phyloP scores from a whole-genome alignment of 2,113 vertebrate species.

The Hyaena hyaena region DNA sequence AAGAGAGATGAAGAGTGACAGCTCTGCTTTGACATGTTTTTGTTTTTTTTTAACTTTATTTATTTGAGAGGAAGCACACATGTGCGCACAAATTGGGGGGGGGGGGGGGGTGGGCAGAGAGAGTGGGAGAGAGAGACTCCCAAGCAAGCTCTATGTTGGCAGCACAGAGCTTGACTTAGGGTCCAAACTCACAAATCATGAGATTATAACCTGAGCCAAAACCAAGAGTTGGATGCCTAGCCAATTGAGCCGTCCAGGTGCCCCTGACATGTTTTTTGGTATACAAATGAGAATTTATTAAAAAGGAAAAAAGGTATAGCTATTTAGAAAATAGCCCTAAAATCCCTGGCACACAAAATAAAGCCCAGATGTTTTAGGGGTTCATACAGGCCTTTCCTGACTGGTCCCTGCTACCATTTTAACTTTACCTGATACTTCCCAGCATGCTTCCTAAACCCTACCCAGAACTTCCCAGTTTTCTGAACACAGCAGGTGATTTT shows the following conservation, averaged over 20 bases:
- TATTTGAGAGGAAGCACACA: too few species aligned
- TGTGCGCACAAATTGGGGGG: too few species aligned
- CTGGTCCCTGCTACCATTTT: not conserved
- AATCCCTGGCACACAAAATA: not conserved
- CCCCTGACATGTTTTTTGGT: not conserved
- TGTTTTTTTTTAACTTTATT: not conserved
- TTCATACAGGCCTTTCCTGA: not conserved
- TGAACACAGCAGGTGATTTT: slow-evolving; percentile 2
- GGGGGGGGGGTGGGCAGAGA: too few species aligned
- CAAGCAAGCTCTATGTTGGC: too few species aligned
- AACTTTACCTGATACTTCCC: not conserved
- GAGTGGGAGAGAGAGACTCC: too few species aligned
- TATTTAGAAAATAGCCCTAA: slow-evolving; percentile 15
- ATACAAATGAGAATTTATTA: slow-evolving; percentile 33
- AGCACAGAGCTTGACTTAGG: too few species aligned
- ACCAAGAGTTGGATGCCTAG: too few species aligned
- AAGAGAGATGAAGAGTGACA: not conserved
- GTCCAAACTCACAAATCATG: too few species aligned
- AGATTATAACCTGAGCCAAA: too few species aligned
- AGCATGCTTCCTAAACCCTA: not conserved
- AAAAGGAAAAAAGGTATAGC: not conserved
- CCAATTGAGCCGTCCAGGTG: too few species aligned
- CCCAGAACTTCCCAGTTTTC: not conserved
- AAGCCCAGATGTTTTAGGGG: not conserved
- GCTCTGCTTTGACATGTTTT: not conserved